Conservation (phyloP, 2,888 invertebrate species). For the Ligdia adustata region DNA sequence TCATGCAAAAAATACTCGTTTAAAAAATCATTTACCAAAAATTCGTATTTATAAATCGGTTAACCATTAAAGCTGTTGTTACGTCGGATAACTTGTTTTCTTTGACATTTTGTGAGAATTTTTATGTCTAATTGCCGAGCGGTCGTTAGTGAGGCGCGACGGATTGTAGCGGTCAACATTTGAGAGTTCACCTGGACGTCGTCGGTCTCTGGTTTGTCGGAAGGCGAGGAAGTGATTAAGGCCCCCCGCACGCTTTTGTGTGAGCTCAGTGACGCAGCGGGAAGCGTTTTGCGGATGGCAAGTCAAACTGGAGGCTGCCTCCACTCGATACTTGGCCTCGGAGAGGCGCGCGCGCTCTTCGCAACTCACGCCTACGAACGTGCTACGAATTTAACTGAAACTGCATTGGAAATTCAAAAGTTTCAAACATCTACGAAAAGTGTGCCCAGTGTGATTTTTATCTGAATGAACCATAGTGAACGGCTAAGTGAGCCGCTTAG, state of each 20-base stretch:
- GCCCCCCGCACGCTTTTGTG: slow-evolving; percentile 46
- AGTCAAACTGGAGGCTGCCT: slow-evolving; percentile 61
- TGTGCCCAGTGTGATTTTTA: slow-evolving; percentile 40
- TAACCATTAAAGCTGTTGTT: slow-evolving; percentile 27
- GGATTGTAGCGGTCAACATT: slow-evolving; percentile 46
- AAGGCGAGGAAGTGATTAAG: slow-evolving; percentile 57
- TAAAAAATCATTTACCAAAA: slow-evolving; percentile 2
- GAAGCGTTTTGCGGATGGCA: slow-evolving; percentile 61
- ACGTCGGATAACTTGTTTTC: slow-evolving; percentile 26
- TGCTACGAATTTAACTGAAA: slow-evolving; percentile 6
- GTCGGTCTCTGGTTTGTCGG: slow-evolving; percentile 46
- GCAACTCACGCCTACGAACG: slow-evolving; percentile 22
- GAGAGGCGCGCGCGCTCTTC: slow-evolving; percentile 40
- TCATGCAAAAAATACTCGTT: slow-evolving; percentile 3
- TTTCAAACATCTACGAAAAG: slow-evolving; percentile 8
- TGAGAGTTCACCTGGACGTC: slow-evolving; percentile 54
- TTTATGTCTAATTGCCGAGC: slow-evolving; percentile 46
- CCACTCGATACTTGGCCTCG: slow-evolving; percentile 60
- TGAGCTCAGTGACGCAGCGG: slow-evolving; percentile 19
- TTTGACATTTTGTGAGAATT: slow-evolving; percentile 28
- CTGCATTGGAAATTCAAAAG: not conserved
- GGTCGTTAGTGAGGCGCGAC: slow-evolving; percentile 47
- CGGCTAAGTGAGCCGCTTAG: slow-evolving; percentile 39
- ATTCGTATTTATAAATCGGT: slow-evolving; percentile 15
- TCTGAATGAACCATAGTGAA: slow-evolving; percentile 46